A percentile compares a stretch with the other conserved stretches of the same genome.
These are phyloP conservation scores for Lutraria lutraria DNA, from an alignment of 2,888 invertebrate genomes.

Conservation along the genomic window DNA sequence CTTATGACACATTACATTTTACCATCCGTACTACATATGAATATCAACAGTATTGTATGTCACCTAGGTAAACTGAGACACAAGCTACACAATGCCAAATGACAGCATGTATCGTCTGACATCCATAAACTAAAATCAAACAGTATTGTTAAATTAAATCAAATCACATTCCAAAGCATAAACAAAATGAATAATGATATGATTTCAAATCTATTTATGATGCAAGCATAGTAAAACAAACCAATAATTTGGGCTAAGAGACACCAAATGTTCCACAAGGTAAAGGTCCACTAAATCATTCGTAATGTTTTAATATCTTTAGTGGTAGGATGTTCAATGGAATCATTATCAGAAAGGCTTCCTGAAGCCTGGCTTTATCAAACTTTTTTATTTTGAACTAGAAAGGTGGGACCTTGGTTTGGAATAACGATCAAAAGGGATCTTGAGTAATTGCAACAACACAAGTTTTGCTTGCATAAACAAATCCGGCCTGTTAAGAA, in stretches of 20 bases:
- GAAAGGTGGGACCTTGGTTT: no score
- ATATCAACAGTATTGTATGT: not conserved
- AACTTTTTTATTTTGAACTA: no score
- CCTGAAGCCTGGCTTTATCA: no score
- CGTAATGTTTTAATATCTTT: not conserved
- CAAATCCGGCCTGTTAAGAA: no score
- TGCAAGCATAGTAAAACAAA: not conserved
- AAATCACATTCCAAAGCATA: not conserved
- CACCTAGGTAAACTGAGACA: not conserved
- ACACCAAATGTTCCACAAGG: not conserved
- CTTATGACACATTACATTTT: slow-evolving; percentile 23
- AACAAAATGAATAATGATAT: not conserved
- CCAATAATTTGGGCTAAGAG: not conserved
- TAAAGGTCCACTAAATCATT: not conserved
- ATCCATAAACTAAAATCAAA: not conserved
- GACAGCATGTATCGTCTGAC: not conserved
- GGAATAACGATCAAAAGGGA: no score
- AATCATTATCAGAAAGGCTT: not conserved
- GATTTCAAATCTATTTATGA: not conserved
- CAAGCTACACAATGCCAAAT: not conserved
- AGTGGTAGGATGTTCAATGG: not conserved
- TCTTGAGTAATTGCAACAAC: no score
- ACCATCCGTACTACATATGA: not conserved
- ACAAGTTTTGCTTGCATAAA: no score
- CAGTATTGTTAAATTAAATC: not conserved